Base-by-base conservation (phyloP, 2,797 vertebrate genomes). In the Bradypodion ventrale region DNA sequence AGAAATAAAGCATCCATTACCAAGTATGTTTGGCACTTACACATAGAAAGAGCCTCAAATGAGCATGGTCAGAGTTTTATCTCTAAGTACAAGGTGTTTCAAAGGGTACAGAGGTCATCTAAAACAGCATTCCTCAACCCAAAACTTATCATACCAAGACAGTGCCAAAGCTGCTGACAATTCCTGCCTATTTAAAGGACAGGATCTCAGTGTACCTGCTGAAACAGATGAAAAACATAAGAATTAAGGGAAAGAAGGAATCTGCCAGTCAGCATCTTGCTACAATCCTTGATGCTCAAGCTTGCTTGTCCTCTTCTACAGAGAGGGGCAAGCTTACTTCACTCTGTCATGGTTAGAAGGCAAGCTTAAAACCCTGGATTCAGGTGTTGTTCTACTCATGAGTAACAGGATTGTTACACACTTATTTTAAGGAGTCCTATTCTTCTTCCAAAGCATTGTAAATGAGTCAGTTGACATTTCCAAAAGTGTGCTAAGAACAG, bases 151-250 rank as follows among this genome's bases (percentile, higher is more conserved):
- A 65, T 75, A 63, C 62, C 13, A 86, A 86, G 80, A 59, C 40
- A 87, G 87, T 72, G 87, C 42, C 78, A 86, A 84, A 65, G 65
- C 82, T 32, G 56, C 81, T 75, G 49, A 89, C 83, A 88, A 88
- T 75, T 82, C 82, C 78, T 90, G 82, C 72, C 81, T 74, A 70
- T 84, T 89, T 87, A 85, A 29, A 75, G 77, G 82, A 29, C n/a
- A 60, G 80, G 80, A 78, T 49, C 84, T 65, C 85, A 69, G 73
- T 49, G 78, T n/a, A 82, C 0, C 76, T 86, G 49, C 27, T 62
- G 56, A 78, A 72, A 78, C 15, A 23, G 68, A 15, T 52, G 27
- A 27, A 49, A 63, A 70, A 70, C 5, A 35, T 42, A 5, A 49
- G 29, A 46, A 44, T 10, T 8, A 16, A 82, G 12, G 42, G 27